Conservation (phyloP, 2,113 vertebrate genomes). For the Phylloscopus trochilus region DNA sequence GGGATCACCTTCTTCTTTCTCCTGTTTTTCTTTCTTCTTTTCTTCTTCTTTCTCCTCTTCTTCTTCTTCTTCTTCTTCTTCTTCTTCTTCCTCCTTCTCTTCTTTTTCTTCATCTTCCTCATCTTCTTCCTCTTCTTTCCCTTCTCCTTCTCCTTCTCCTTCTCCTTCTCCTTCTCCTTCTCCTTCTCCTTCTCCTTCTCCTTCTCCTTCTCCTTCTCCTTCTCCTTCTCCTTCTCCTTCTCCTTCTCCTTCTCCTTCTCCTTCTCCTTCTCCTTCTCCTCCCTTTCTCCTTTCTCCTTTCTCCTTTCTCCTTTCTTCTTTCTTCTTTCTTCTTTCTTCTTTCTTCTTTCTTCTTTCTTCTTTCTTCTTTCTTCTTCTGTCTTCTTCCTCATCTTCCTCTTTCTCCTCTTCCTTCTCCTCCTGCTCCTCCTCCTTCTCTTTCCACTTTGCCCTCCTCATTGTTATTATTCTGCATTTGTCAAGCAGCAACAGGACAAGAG, state of each 20-base stretch:
- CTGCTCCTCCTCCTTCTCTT: neutral
- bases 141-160: rapidly evolving
- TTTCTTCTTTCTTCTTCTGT: rapidly evolving
- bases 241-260: too few species aligned
- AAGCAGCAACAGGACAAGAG: rapidly evolving
- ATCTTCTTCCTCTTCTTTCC: rapidly evolving
- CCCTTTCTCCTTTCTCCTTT: too few species aligned
- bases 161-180: rapidly evolving
- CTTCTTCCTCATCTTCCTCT: rapidly evolving
- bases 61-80: rapidly evolving
- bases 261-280: rapidly evolving
- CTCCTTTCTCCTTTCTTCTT: rapidly evolving
- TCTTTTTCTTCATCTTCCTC: rapidly evolving
- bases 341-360: rapidly evolving
- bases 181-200: rapidly evolving
- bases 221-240: rapidly evolving
- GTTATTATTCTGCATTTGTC: neutral
- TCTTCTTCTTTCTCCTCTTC: rapidly evolving
- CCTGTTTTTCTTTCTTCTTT: too few species aligned
- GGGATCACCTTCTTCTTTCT: too few species aligned
- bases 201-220: rapidly evolving
- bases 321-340: too few species aligned
- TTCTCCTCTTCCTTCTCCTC: rapidly evolving
- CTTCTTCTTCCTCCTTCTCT: too few species aligned
- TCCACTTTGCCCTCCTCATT: neutral